Percentiles rank a stretch among this genome's conserved stretches.
These are phyloP conservation scores for Drosophila neocordata DNA, from an alignment of 1,140 invertebrate genomes.

Conservation along the genomic window DNA sequence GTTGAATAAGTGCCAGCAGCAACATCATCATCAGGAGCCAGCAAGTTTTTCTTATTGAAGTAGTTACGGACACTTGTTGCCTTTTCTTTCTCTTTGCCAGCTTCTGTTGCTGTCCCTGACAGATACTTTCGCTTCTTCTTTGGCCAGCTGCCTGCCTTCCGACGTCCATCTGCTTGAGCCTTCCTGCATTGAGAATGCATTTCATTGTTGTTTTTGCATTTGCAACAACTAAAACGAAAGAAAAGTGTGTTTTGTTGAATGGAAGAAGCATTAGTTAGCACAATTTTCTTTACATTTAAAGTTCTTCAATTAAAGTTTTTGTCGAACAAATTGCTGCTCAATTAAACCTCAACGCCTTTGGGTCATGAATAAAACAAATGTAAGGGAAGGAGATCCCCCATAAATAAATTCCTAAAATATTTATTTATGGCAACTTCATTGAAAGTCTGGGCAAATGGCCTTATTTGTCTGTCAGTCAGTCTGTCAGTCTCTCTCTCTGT, in stretches of 20 bases:
- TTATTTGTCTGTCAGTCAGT: conserved; percentile 6
- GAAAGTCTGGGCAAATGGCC: conserved; percentile 7
- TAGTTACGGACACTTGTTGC: conserved; percentile 54
- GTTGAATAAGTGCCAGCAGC: conserved; percentile 46
- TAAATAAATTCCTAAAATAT: conserved; percentile 51
- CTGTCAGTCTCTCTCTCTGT: background rate
- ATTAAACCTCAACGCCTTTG: conserved; percentile 17
- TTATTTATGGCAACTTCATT: conserved; percentile 26
- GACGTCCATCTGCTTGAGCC: conserved; percentile 83
- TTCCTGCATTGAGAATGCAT: conserved; percentile 89
- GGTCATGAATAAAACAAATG: conserved; percentile 12
- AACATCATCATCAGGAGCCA: conserved; percentile 40
- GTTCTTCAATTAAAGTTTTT: conserved; percentile 2
- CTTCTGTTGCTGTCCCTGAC: conserved; percentile 46
- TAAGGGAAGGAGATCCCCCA: conserved; percentile 13
- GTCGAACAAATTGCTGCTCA: conserved; percentile 6
- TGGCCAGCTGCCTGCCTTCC: conserved; percentile 20
- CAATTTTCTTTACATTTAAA: background rate
- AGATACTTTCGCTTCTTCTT: conserved; percentile 32
- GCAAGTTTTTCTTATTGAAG: conserved; percentile 41
- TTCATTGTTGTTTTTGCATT: conserved; percentile 82
- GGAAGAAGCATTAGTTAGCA: background rate
- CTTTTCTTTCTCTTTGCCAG: conserved; percentile 39
- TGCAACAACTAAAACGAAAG: conserved; percentile 48
- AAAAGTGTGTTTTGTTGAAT: background rate